Conservation (phyloP, 2,797 vertebrate genomes). For the Todus mexicanus region DNA sequence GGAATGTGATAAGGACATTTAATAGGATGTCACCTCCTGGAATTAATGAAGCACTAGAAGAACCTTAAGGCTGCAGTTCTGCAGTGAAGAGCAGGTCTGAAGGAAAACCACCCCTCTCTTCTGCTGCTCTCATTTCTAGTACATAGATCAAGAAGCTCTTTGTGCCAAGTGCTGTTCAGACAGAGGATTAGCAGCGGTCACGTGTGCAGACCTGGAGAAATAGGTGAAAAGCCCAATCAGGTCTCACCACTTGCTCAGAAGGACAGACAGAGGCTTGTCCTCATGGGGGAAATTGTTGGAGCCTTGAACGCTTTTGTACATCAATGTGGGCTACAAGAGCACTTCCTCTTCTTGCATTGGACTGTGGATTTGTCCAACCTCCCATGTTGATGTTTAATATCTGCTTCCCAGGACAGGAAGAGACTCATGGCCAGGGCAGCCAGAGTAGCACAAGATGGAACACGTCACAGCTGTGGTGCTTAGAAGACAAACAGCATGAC, state of each 20-base stretch:
- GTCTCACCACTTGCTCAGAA: background rate
- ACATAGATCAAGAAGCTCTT: fast-evolving
- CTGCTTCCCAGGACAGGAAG: background rate
- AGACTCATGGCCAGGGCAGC: background rate
- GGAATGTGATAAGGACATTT: background rate
- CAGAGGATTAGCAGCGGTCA: background rate
- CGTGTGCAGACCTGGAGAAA: background rate
- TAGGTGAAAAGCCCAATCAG: background rate
- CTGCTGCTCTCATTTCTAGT: background rate
- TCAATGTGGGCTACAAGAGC: background rate
- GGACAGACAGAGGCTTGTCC: background rate
- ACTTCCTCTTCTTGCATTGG: background rate
- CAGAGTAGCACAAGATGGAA: background rate
- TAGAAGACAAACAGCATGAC: background rate
- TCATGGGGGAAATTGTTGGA: background rate
- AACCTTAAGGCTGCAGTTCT: background rate
- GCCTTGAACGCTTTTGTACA: background rate
- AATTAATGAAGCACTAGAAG: background rate
- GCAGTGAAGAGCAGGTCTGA: fast-evolving
- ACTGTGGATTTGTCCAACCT: background rate
- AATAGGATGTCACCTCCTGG: background rate
- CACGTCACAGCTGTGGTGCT: fast-evolving
- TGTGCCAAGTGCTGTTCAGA: background rate
- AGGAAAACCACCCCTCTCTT: background rate
- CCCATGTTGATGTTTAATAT: background rate